Evolutionary conservation across 2,113 vertebrate species (phyloP).

Genomic region (Phasianus colchicus): DNA sequence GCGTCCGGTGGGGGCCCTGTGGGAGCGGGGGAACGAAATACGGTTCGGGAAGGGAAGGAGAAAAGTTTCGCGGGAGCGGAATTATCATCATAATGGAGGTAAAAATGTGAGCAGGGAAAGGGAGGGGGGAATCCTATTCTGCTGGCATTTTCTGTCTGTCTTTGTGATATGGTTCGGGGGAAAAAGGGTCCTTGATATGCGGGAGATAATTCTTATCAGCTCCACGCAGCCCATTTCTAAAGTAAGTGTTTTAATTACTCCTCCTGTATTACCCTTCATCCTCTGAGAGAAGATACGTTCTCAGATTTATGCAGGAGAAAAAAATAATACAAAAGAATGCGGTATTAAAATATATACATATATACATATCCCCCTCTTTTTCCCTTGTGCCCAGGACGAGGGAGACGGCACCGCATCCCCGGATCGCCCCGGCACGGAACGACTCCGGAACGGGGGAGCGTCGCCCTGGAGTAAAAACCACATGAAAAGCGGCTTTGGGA

Average conservation of each 20-base stretch:
- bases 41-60: conserved; percentile 20
- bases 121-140: conserved; percentile 64
- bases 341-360: conserved; percentile 48
- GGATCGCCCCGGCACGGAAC: not conserved
- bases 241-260: conserved; percentile 85
- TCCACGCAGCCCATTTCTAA: conserved; percentile 75
- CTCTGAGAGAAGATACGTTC: conserved; percentile 71
- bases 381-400: conserved; percentile 10
- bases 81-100: conserved; percentile 78
- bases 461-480: not conserved
- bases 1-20: not conserved
- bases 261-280: conserved; percentile 71
- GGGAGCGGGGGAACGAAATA: conserved; percentile 43
- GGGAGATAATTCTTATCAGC: conserved; percentile 84
- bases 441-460: not conserved
- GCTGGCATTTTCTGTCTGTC: conserved; percentile 80
- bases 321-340: conserved; percentile 22
- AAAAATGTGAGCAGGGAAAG: conserved; percentile 54
- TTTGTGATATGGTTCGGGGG: conserved; percentile 78
- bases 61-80: conserved; percentile 59
- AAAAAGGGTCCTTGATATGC: conserved; percentile 78
- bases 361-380: not conserved
- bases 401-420: not conserved
- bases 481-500: not conserved
- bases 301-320: conserved; percentile 56